phyloP scores from a whole-genome alignment of 2,113 vertebrate species.

The Mobula birostris region DNA sequence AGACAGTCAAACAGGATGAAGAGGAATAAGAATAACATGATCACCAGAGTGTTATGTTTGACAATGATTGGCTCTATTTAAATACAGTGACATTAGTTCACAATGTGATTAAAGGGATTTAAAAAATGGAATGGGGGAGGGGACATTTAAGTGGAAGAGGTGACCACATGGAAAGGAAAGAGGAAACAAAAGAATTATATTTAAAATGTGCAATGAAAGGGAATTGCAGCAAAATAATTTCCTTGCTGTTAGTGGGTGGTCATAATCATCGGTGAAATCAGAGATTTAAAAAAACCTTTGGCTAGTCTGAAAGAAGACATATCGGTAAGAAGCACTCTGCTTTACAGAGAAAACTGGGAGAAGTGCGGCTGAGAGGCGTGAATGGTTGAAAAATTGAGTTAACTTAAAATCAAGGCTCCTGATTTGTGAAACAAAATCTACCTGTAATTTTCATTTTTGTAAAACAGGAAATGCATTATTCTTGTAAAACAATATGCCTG shows the following conservation, averaged over 20 bases:
- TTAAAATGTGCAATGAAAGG: background rate
- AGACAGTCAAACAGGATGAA: background rate
- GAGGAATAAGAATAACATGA: background rate
- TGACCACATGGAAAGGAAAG: background rate
- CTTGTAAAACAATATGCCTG: constrained; percentile 27
- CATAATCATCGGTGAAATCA: background rate
- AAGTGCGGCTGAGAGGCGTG: background rate
- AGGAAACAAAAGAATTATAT: background rate
- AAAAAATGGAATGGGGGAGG: background rate
- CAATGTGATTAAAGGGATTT: background rate
- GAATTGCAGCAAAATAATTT: background rate
- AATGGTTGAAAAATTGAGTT: background rate
- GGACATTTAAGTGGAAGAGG: too few species aligned
- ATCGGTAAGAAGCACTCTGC: background rate
- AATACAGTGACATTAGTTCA: background rate
- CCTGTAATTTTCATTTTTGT: background rate
- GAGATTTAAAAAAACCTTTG: background rate
- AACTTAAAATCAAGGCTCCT: background rate
- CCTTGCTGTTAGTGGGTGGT: background rate
- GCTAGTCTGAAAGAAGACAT: background rate
- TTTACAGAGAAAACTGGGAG: background rate
- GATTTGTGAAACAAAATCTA: constrained; percentile 25
- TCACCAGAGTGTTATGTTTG: background rate
- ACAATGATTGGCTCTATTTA: background rate
- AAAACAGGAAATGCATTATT: constrained; percentile 28